Percentiles rank a stretch among this genome's conserved stretches.
Conservation (phyloP, 1,140 invertebrate species). For the Octopus bimaculoides region DNA sequence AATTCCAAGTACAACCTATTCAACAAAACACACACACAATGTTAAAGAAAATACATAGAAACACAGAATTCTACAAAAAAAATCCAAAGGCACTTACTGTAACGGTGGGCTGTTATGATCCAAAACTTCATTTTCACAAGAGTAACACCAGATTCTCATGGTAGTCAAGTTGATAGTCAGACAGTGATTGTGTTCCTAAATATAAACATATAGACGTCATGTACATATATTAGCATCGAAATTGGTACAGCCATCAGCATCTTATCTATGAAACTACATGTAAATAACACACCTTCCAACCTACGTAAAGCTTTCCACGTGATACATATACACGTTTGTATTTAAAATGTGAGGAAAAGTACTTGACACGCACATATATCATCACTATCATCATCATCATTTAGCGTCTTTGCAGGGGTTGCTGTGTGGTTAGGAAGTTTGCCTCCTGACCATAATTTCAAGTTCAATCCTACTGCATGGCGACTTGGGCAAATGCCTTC, state of each 20-base stretch:
- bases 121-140: constrained; percentile 75
- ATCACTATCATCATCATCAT: too few relatives aligned
- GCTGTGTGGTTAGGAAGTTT: too few relatives aligned
- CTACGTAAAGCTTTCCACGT: neutral
- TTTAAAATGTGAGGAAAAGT: too few relatives aligned
- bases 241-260: constrained; percentile 3
- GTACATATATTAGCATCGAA: neutral
- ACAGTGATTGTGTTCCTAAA: constrained; percentile 68
- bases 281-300: neutral
- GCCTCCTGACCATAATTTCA: too few relatives aligned
- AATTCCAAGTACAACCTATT: too few relatives aligned
- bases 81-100: constrained; percentile 29
- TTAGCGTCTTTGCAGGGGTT: too few relatives aligned
- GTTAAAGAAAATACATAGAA: too few relatives aligned
- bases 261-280: constrained; percentile 6
- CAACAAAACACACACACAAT: too few relatives aligned
- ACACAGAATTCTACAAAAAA: neutral
- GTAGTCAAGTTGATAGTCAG: constrained; percentile 81
- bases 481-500: too few relatives aligned
- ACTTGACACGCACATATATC: too few relatives aligned
- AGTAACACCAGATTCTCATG: constrained; percentile 80
- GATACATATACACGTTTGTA: neutral
- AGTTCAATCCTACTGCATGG: too few relatives aligned
- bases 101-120: constrained; percentile 55
- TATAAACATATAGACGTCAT: neutral